phyloP scores from a whole-genome alignment of 1,140 invertebrate genomes.

The Dysdera silvatica region DNA sequence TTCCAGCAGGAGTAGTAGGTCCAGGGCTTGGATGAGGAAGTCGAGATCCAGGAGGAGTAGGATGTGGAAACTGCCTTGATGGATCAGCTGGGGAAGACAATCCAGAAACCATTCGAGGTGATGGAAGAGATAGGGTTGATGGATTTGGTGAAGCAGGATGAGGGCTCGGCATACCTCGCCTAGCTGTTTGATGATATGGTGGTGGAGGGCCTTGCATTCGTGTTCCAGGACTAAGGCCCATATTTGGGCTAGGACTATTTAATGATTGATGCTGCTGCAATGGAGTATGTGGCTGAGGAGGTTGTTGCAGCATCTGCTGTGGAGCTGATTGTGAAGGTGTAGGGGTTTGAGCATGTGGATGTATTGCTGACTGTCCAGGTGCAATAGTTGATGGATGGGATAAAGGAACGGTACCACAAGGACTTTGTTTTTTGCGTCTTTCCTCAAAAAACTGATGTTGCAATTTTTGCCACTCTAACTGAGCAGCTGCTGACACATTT shows the following conservation, averaged over 20 bases:
- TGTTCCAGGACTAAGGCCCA: slow-evolving; percentile 44
- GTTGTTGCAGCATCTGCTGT: slow-evolving; percentile 1
- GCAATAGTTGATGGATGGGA: slow-evolving; percentile 10
- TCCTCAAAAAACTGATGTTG: slow-evolving; percentile 51
- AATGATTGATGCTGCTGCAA: slow-evolving; percentile 32
- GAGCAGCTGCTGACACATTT: slow-evolving; percentile 32
- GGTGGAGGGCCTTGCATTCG: slow-evolving; percentile 68
- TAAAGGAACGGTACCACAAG: slow-evolving; percentile 5
- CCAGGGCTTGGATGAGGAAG: slow-evolving; percentile 57
- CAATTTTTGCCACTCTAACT: slow-evolving; percentile 68
- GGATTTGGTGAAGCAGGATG: slow-evolving; percentile 50
- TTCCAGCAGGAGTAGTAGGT: slow-evolving; percentile 27
- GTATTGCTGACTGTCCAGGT: background rate
- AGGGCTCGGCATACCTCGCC: slow-evolving; percentile 63
- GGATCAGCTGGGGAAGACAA: slow-evolving; percentile 61
- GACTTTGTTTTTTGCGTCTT: slow-evolving; percentile 39
- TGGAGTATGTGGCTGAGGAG: background rate
- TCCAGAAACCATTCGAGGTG: slow-evolving; percentile 54
- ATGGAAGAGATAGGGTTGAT: slow-evolving; percentile 38
- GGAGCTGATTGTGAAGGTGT: background rate
- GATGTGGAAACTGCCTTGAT: slow-evolving; percentile 43
- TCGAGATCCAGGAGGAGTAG: slow-evolving; percentile 29
- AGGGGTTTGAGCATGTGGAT: background rate
- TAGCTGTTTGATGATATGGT: slow-evolving; percentile 69
- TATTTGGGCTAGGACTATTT: slow-evolving; percentile 33